Percentiles rank a stretch among this genome's conserved stretches.
phyloP scores from a whole-genome alignment of 2,888 invertebrate species.

The Subacronicta megacephala region DNA sequence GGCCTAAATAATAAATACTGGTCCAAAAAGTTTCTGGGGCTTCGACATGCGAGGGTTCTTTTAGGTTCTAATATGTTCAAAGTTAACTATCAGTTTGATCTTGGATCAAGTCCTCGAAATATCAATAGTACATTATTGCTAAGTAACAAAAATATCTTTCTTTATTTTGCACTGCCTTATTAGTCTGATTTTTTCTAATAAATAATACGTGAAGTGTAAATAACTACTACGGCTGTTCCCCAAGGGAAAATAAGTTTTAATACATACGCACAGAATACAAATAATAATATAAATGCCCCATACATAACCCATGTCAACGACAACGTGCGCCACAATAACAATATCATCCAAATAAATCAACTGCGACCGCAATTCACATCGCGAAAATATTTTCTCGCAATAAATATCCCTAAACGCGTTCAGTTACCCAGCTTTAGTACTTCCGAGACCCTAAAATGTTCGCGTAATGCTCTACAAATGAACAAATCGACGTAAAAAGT shows the following conservation, averaged over 20 bases:
- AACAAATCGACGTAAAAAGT: constrained; percentile 53
- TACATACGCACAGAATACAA: constrained; percentile 7
- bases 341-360: constrained; percentile 53
- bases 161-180: too few relatives aligned
- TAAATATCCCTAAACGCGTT: constrained; percentile 38
- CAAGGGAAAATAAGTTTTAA: neutral
- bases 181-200: too few relatives aligned
- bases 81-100: constrained; percentile 7
- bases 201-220: neutral
- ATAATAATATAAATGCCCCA: constrained; percentile 17
- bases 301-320: constrained; percentile 33
- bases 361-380: constrained; percentile 26
- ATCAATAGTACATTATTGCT: neutral
- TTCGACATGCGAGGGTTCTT: constrained; percentile 6
- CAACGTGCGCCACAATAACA: constrained; percentile 36
- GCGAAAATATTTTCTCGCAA: constrained; percentile 46
- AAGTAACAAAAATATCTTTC: neutral
- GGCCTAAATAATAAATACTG: constrained; percentile 43
- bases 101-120: constrained; percentile 2
- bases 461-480: constrained; percentile 45
- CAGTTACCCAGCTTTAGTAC: constrained; percentile 28
- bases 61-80: constrained; percentile 14
- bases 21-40: constrained; percentile 17
- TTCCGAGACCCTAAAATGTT: constrained; percentile 39
- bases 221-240: neutral